phyloP scores from a whole-genome alignment of 1,140 invertebrate species.

The Zaprionus africanus region DNA sequence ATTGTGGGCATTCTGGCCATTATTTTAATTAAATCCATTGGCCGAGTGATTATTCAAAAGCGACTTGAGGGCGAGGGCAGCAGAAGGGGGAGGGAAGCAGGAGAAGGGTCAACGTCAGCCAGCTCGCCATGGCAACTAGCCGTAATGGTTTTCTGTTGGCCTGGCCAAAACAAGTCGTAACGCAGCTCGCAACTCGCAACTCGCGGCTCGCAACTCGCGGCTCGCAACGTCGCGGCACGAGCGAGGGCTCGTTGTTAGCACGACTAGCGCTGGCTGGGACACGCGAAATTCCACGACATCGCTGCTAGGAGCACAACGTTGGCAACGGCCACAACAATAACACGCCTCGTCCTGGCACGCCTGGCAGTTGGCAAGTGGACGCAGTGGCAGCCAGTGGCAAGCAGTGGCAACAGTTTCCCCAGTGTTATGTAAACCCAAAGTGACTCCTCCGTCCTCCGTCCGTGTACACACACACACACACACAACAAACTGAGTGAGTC shows the following conservation, averaged over 20 bases:
- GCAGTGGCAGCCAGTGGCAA: slow-evolving; percentile 64
- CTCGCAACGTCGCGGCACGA: slow-evolving; percentile 20
- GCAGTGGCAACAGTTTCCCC: slow-evolving; percentile 40
- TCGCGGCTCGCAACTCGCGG: no score
- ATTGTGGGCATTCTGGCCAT: slow-evolving; percentile 55
- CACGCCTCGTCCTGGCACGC: slow-evolving; percentile 68
- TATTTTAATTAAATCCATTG: slow-evolving; percentile 64
- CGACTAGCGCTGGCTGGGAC: slow-evolving; percentile 52
- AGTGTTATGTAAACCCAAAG: slow-evolving; percentile 46
- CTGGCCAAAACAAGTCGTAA: slow-evolving; percentile 58
- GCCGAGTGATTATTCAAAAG: slow-evolving; percentile 33
- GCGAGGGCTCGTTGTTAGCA: slow-evolving; percentile 54
- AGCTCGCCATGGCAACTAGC: slow-evolving; percentile 53
- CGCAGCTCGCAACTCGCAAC: no score
- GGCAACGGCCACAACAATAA: slow-evolving; percentile 79
- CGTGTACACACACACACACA: no score
- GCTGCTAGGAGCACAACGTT: slow-evolving; percentile 79
- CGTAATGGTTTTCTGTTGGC: slow-evolving; percentile 70
- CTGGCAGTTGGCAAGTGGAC: slow-evolving; percentile 76
- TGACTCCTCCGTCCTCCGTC: neutral
- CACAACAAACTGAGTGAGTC: slow-evolving; percentile 16
- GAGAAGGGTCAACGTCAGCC: neutral
- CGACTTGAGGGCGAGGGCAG: slow-evolving; percentile 13
- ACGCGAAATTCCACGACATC: slow-evolving; percentile 70
- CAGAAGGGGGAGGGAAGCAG: neutral